Conservation (phyloP, 2,888 invertebrate species). For the Harmothoe impar region DNA sequence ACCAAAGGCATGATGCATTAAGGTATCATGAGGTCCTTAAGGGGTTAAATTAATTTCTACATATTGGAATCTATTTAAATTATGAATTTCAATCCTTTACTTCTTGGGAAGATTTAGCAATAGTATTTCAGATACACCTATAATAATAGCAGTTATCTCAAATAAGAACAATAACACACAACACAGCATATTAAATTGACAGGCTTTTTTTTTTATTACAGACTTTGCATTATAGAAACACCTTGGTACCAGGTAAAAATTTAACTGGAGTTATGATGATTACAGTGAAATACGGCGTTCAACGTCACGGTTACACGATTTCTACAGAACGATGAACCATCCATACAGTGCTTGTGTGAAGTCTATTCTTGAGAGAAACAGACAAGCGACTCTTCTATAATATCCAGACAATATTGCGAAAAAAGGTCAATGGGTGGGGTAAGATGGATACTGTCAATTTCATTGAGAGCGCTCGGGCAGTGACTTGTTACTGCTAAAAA, state of each 20-base stretch:
- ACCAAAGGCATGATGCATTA: no score
- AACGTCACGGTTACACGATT: neutral
- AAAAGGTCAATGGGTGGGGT: neutral
- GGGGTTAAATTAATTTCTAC: no score
- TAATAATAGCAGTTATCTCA: no score
- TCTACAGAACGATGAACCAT: constrained; percentile 16
- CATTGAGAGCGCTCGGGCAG: neutral
- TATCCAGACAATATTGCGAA: neutral
- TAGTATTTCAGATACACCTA: no score
- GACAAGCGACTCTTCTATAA: neutral
- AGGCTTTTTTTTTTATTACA: constrained; percentile 38
- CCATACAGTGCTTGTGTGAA: constrained; percentile 24
- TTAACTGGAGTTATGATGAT: neutral
- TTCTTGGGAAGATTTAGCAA: no score
- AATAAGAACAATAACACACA: neutral
- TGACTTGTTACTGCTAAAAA: constrained; percentile 29
- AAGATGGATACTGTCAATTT: neutral
- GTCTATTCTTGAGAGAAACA: neutral
- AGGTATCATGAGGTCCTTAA: no score
- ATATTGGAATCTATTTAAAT: no score
- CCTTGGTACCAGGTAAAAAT: constrained; percentile 33
- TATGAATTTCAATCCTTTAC: no score
- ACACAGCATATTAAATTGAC: constrained; percentile 10
- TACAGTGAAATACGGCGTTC: neutral
- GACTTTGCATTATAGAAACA: constrained; percentile 42